phyloP scores from a whole-genome alignment of 2,113 vertebrate species.

The Lathamus discolor region DNA sequence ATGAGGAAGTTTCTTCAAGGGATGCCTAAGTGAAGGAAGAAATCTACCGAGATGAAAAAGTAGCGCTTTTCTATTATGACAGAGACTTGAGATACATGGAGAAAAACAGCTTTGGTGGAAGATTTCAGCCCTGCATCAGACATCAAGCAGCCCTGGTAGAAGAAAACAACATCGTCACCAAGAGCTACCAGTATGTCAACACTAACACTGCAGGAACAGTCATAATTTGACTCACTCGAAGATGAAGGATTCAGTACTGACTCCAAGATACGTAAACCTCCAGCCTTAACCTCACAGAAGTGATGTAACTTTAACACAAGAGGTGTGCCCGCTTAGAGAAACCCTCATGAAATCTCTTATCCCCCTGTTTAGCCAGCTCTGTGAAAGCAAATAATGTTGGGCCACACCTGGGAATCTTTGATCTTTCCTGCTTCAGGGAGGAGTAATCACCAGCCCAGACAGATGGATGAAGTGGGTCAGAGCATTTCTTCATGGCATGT shows the following conservation, averaged over 20 bases:
- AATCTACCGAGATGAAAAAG: background rate
- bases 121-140: background rate
- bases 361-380: background rate
- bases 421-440: background rate
- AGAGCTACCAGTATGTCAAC: background rate
- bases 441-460: background rate
- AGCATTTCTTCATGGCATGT: background rate
- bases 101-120: background rate
- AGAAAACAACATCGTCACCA: background rate
- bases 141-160: background rate
- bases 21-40: background rate
- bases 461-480: background rate
- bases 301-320: background rate
- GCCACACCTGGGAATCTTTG: constrained; percentile 4
- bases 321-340: background rate
- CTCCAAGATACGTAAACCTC: background rate
- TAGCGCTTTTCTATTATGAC: background rate
- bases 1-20: background rate
- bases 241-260: background rate
- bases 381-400: background rate
- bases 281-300: background rate
- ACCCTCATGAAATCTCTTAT: background rate
- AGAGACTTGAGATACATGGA: background rate
- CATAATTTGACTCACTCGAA: background rate
- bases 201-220: background rate